phyloP scores from a whole-genome alignment of 2,113 vertebrate genomes.

The Trachemys scripta region DNA sequence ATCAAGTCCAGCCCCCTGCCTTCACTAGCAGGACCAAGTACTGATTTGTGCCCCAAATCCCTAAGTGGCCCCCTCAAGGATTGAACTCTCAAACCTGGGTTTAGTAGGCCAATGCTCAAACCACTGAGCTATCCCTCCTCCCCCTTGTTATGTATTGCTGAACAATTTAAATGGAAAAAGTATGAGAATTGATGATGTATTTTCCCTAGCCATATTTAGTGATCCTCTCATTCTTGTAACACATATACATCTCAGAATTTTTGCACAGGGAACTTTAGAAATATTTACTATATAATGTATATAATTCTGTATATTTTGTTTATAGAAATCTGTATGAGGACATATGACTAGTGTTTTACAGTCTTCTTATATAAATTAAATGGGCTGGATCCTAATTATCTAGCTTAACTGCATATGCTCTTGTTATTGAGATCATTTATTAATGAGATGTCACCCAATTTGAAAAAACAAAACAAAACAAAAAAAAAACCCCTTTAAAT shows the following conservation, averaged over 20 bases:
- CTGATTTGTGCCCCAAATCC: too few species aligned
- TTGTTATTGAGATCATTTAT: neutral
- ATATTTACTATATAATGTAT: neutral
- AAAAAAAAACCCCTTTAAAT: neutral
- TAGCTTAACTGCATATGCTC: fast-evolving
- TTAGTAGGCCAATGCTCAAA: too few species aligned
- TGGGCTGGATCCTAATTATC: neutral
- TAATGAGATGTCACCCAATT: neutral
- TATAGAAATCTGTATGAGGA: neutral
- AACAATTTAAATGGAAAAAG: neutral
- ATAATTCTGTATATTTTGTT: neutral
- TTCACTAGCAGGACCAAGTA: too few species aligned
- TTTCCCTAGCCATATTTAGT: neutral
- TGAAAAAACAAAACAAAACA: neutral
- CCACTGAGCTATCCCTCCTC: too few species aligned
- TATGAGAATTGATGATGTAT: neutral
- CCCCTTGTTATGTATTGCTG: neutral
- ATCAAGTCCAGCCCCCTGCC: too few species aligned
- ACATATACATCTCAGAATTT: neutral
- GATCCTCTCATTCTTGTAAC: neutral
- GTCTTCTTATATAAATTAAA: neutral
- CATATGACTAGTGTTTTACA: neutral
- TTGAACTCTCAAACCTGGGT: too few species aligned
- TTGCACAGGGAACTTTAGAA: neutral
- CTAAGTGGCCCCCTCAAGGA: too few species aligned